These are phyloP conservation scores for Microctonus aethiopoides DNA, from an alignment of 2,888 invertebrate genomes.

Conservation along the genomic window DNA sequence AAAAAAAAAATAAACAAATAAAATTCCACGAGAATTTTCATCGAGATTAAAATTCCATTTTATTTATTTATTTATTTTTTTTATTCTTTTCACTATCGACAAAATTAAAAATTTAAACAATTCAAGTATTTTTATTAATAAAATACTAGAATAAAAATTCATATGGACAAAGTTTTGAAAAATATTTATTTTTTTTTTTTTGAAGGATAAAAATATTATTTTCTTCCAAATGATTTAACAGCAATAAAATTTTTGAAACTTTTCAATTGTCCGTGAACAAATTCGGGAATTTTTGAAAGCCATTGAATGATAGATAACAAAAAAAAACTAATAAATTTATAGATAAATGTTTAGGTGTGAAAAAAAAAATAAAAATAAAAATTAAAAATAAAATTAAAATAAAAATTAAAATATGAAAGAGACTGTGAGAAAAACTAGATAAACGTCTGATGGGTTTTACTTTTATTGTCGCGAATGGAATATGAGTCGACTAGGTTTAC, in stretches of 20 bases:
- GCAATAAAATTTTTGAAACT: neutral
- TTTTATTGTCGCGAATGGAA: conserved; percentile 34
- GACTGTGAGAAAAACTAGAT: conserved; percentile 14
- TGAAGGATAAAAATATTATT: neutral
- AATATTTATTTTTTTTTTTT: neutral
- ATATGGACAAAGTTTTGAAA: neutral
- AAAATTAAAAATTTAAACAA: too few relatives aligned
- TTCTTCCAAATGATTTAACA: neutral
- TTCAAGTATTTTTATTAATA: too few relatives aligned
- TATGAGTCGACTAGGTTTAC: conserved; percentile 43
- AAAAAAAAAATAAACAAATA: neutral
- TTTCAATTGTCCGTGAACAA: neutral
- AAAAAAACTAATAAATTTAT: neutral
- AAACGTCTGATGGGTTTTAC: conserved; percentile 23
- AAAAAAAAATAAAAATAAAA: neutral
- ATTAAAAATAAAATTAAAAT: neutral
- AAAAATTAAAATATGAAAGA: neutral
- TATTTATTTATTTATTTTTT: neutral
- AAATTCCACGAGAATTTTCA: neutral
- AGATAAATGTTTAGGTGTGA: neutral
- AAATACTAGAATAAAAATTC: neutral
- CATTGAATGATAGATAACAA: neutral
- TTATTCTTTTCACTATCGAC: neutral
- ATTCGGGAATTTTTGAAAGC: neutral
- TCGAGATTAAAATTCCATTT: neutral